Evolutionary conservation across 2,113 vertebrate species (phyloP), one percentile per base, ranked within the genome.

Genomic region (Eleginops maclovinus): DNA sequence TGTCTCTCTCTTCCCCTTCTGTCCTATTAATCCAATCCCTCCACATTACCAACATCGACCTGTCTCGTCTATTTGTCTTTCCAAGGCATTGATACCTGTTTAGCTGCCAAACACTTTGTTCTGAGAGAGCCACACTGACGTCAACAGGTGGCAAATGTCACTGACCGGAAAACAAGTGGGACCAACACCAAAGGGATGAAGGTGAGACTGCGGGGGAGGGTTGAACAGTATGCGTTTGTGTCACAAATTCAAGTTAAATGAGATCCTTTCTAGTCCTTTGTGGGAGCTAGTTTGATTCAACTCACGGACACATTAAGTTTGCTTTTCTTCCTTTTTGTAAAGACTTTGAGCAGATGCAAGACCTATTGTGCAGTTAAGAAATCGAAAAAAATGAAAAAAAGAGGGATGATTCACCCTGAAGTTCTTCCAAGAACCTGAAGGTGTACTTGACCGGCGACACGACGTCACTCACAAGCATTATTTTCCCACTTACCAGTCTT

Each of bases 121-220:
- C 77, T 49, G 22, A 53, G 28, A 64, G 61, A 70, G 31, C 21
- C 63, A 47, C 16, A 43, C 43, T 72, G 47, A 56, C 46, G 68
- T 59, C 60, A 81, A 75, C 75, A 73, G 69, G 54, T 77, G 60
- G 79, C 47, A 86, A 83, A 85, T 86, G 84, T 79, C 66, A 59
- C 50, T 69, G 46, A 22, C 62, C 9, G 3, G 55, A 70, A 55
- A 51, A 31, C 19, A 36, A 49, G 72, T 43, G 53, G 24, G 2
- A 63, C 44, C 26, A 56, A 24, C 47, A 60, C 4, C 43, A 69
- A 76, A 56, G 14, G 3, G 49, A 46, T 53, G 1, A 43, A 65
- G 59, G 49, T 59, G 51, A 61, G 31, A 65, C 54, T 64, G 55
- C 13, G 43, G 44, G n/a, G 16, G 26, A 4, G 17, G 46, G 31